Evolutionary conservation across 1,140 invertebrate genomes (phyloP).

Genomic region (Halictus rubicundus): DNA sequence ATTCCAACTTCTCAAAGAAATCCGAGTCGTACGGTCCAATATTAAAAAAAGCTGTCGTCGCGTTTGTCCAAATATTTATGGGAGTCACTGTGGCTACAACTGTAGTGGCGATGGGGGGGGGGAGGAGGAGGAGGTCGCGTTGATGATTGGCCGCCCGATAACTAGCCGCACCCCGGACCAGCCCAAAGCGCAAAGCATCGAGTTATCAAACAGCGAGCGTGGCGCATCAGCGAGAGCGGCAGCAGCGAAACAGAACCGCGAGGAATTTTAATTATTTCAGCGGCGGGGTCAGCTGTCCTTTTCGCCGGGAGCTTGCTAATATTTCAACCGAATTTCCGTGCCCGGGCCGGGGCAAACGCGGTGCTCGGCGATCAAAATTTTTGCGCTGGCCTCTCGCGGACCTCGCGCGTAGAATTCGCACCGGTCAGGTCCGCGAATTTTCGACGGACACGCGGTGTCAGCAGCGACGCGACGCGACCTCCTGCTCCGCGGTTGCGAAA

Average conservation of each 20-base stretch:
- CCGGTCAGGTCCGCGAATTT: neutral
- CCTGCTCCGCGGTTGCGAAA: too few species aligned
- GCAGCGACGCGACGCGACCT: neutral
- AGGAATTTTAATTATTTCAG: slow-evolving; percentile 12
- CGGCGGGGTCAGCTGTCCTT: neutral
- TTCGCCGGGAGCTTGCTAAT: neutral
- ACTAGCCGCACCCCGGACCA: neutral
- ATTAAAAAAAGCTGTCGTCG: too few species aligned
- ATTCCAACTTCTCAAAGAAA: too few species aligned
- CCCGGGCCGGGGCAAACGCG: neutral
- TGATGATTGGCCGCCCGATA: neutral
- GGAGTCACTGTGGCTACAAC: too few species aligned
- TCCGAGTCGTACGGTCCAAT: too few species aligned
- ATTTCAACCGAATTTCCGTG: slow-evolving; percentile 16
- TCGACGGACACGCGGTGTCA: neutral
- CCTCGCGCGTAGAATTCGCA: neutral
- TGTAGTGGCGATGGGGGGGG: too few species aligned
- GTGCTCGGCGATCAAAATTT: neutral
- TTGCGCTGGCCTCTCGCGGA: neutral
- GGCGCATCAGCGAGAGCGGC: too few species aligned
- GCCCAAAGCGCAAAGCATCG: too few species aligned
- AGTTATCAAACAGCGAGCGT: too few species aligned
- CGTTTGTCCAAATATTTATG: too few species aligned
- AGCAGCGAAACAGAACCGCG: neutral
- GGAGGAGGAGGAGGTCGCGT: too few species aligned